Base-by-base conservation (phyloP, 1,140 invertebrate species). In the Belonocnema kinseyi region DNA sequence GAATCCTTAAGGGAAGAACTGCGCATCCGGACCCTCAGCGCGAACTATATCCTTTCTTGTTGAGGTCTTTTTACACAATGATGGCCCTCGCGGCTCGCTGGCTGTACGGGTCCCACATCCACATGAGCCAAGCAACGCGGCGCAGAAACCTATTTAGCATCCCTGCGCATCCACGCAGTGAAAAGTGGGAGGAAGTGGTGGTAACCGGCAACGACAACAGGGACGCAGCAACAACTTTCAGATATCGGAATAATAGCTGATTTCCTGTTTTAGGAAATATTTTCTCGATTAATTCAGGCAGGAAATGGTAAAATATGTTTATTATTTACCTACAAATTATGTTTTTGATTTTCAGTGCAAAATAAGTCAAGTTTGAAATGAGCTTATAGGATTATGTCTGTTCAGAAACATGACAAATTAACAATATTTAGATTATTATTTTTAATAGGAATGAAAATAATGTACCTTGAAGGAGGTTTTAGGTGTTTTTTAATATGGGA, bases 51-150 rank as follows among this genome's bases (percentile, higher is more conserved):
- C 89, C 88, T 85, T 85, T 82, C 88, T 82, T 82, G 83, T 76
- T 82, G 84, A 81, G 73, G 87, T 87, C 89, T 90, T 91, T 89
- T 88, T 87, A 88, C 90, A 90, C 90, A 91, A 91, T 91, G 90
- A 86, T 83, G 26, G 77, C 46, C 66, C 51, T 85, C 86, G 85
- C 86, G 85, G 8, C 78, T 88, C 87, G 88, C 89, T 89, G 90
- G 88, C 87, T 85, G 74, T 75, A 82, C 85, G 80, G 83, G 79
- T 61, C 80, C 82, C 82, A 40, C 61, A 66, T 66, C 61, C 21
- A 21, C n/a, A 72, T 16, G 58, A 50, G 76, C 52, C 52, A 13
- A 78, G 78, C 81, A 76, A 85, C 78, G 81, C 81, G 86, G 86
- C 89, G 88, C 86, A 88, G 79, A 73, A 75, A 11, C 26, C 75